Evolutionary conservation across 1,140 invertebrate genomes (phyloP), one percentile per base, ranked within the genome.

Genomic region (Heliconius hermathena): DNA sequence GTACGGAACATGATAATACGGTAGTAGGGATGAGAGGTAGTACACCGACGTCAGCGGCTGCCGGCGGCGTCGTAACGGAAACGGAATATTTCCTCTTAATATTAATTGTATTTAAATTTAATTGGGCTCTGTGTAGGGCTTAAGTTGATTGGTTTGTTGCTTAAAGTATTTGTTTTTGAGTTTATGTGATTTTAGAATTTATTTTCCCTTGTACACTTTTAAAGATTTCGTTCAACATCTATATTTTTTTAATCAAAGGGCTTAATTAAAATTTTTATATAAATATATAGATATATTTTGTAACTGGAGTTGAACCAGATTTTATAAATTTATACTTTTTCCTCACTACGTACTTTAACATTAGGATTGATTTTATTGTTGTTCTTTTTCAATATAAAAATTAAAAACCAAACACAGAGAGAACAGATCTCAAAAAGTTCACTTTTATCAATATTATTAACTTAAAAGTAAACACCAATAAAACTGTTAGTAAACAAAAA

Each of bases 21-120:
- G 88, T 79, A 88, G 83, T 72, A 89, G 82, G 74, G 90, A 89
- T 60, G 88, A 87, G 74, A 93, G 87, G 89, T 94, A 94, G 91
- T 93, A 94, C 77, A 81, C 70, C 74, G 91, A 91, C 70, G 90
- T 87, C 91, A 91, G 86, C 86, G 93, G 90, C 93, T 94, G 90
- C 82, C 83, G 71, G 71, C 81, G 73, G 75, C 76, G 83, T 81
- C 66, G 77, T 49, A 87, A 85, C 81, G 82, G 82, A 86, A 86
- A 87, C 75, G 86, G 78, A 77, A 75, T 74, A 38, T 46, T 36
- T 74, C 22, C 22, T 49, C 72, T 78, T 74, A 78, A 22, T 71
- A 29, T 29, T 66, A 38, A 4, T 29, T 66, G n/a, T 71, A 29
- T 66, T 66, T 29, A 66, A 13, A 18, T 29, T 66, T 66, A 26